These are phyloP conservation scores for Himalopsyche anomala DNA, from an alignment of 2,888 invertebrate species.

Conservation along the genomic window DNA sequence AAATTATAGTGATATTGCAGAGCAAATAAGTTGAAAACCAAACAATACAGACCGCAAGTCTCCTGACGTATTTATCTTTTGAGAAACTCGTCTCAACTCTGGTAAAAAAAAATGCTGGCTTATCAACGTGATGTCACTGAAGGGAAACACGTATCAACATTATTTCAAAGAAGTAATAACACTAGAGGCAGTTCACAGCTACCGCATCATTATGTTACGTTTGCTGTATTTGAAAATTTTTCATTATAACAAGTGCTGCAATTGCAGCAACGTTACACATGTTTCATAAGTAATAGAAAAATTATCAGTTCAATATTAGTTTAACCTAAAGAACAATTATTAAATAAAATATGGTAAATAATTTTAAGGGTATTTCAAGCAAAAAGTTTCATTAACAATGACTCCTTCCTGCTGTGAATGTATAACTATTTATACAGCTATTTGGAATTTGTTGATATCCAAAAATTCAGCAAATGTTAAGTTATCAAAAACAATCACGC, in stretches of 20 bases:
- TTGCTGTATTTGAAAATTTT: background rate
- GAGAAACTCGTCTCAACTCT: background rate
- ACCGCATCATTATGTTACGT: no score
- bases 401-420: no score
- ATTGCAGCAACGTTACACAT: background rate
- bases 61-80: conserved; percentile 16
- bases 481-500: no score
- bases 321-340: no score
- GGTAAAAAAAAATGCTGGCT: background rate
- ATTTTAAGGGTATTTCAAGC: no score
- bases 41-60: conserved; percentile 28
- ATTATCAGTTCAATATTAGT: no score
- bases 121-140: background rate
- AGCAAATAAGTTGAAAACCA: conserved; percentile 29
- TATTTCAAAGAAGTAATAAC: background rate
- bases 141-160: background rate
- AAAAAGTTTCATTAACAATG: no score
- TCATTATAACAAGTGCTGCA: background rate
- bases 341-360: no score
- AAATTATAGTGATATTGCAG: conserved; percentile 36
- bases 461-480: no score
- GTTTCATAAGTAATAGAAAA: background rate
- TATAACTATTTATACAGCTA: no score
- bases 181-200: background rate
- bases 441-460: no score